Evolutionary conservation across 2,888 invertebrate species (phyloP), one percentile per base, ranked within the genome.

Genomic region (Choreutis nemorana): DNA sequence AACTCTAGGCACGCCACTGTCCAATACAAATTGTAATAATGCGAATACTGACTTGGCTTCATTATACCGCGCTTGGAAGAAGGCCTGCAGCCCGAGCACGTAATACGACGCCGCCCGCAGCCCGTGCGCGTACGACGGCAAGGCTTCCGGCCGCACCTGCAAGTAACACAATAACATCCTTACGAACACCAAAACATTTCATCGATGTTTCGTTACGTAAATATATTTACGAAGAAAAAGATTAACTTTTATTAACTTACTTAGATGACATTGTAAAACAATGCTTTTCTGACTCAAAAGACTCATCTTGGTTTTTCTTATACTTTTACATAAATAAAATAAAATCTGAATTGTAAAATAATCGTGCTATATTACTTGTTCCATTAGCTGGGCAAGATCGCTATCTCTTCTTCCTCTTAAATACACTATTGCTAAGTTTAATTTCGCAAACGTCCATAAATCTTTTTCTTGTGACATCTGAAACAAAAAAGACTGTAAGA

Each of bases 401-500:
- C 84, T 83, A 57, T 97, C 94, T 40, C 96, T 81, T 60, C 94
- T 89, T 23, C 91, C 92, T 44, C 96, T 83, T 47, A 99, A 81
- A 71, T 97, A 98, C 13, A 98, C 94, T 49, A 99, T 95, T 14
- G 96, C 97, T 53, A 99, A 80, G 70, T 99, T 98, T 39, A 99
- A 81, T 75, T 96, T 95, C 12, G 96, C 93, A 62, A 98, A 96
- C 44, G 94, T 90, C 85, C 93, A 92, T 40, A 97, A 73, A 64
- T 98, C 97, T 41, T 90, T 81, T 64, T 96, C 94, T 61, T 87
- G 87, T 26, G 94, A 91, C 56, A 90, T 89, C 88, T 92, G 71
- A 18, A 56, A 50, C 14, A 28, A 36, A 22, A 28, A 34, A n/a
- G 7, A 5, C 10, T 23, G 16, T 26, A 18, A 13, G 21, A 11